These are phyloP conservation scores for Sardina pilchardus DNA, from an alignment of 2,113 vertebrate genomes.

Conservation along the genomic window DNA sequence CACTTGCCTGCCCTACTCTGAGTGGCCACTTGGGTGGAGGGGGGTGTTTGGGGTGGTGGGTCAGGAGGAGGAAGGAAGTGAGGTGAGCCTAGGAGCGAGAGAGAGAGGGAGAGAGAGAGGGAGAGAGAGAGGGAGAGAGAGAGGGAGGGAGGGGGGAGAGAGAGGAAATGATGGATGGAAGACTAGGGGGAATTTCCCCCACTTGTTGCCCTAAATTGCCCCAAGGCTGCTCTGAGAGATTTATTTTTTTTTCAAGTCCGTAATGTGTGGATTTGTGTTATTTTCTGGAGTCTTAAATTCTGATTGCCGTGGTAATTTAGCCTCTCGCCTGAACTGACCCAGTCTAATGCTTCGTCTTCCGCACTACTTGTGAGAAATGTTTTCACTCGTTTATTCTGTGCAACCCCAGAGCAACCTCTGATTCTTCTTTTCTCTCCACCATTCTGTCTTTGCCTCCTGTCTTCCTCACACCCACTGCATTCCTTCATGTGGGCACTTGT, in stretches of 20 bases:
- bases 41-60: no score
- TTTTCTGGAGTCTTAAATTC: neutral
- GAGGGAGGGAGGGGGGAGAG: slow-evolving; percentile 14
- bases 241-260: neutral
- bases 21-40: no score
- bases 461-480: neutral
- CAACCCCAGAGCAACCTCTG: slow-evolving; percentile 24
- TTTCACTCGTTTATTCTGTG: slow-evolving; percentile 41
- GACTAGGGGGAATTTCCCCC: slow-evolving; percentile 52
- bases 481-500: neutral
- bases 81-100: no score
- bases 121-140: no score
- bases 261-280: slow-evolving; percentile 11
- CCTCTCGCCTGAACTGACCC: neutral
- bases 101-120: no score
- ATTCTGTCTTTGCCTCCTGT: slow-evolving; percentile 38
- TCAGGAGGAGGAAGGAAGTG: no score
- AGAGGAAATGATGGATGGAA: slow-evolving; percentile 46
- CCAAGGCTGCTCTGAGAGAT: neutral
- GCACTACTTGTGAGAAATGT: neutral
- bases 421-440: slow-evolving; percentile 25
- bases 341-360: neutral
- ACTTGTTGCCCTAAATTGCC: slow-evolving; percentile 63
- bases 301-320: neutral
- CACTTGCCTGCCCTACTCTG: neutral